phyloP scores from a whole-genome alignment of 2,113 vertebrate species.

The Mesocricetus auratus region DNA sequence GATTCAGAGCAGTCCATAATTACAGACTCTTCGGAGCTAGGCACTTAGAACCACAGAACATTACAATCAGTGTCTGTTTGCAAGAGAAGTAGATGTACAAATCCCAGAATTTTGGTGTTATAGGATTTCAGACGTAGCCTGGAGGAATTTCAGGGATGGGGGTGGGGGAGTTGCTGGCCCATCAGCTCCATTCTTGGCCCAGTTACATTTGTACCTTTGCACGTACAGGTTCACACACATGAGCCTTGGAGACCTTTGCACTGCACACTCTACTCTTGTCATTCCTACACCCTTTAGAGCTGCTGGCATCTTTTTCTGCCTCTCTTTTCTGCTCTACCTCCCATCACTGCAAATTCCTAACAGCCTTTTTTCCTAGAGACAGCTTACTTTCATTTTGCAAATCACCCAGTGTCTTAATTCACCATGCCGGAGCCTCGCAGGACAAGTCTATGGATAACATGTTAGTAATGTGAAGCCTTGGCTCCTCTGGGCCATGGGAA shows the following conservation, averaged over 20 bases:
- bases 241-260: neutral
- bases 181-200: neutral
- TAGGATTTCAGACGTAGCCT: slow-evolving; percentile 55
- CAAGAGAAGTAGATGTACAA: slow-evolving; percentile 29
- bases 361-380: neutral
- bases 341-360: slow-evolving; percentile 27
- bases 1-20: slow-evolving; percentile 56
- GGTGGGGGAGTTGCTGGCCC: neutral
- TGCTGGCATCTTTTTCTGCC: neutral
- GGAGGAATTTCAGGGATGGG: slow-evolving; percentile 49
- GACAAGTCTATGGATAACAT: neutral
- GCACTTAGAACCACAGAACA: slow-evolving; percentile 53
- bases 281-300: neutral
- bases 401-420: neutral
- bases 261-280: neutral
- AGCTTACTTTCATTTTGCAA: slow-evolving; percentile 59
- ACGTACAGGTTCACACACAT: neutral
- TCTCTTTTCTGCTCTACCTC: neutral
- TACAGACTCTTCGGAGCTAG: slow-evolving; percentile 59
- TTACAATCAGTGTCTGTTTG: slow-evolving; percentile 53
- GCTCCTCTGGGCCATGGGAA: neutral
- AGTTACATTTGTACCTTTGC: no score
- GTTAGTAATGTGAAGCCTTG: slow-evolving; percentile 10
- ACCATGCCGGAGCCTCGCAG: neutral
- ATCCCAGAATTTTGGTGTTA: slow-evolving; percentile 68